phyloP scores from a whole-genome alignment of 2,113 vertebrate species.

The Scalopus aquaticus region DNA sequence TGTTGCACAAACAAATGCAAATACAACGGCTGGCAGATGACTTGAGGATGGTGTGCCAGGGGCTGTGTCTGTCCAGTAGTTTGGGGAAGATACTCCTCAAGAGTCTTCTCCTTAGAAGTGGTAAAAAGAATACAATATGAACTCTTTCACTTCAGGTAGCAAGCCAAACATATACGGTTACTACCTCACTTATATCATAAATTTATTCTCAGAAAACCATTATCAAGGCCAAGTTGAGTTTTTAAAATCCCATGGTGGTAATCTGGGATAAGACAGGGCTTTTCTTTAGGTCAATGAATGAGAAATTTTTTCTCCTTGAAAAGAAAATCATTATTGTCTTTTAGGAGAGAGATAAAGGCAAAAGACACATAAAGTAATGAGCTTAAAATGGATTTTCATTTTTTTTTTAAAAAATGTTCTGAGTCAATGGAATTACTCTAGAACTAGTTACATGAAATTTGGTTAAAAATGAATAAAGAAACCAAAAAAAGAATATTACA shows the following conservation, averaged over 20 bases:
- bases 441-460: conserved; percentile 29
- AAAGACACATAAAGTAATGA: conserved; percentile 56
- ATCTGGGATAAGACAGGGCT: conserved; percentile 63
- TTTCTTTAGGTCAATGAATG: conserved; percentile 28
- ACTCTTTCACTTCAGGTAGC: not conserved
- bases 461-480: conserved; percentile 51
- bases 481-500: not conserved
- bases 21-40: not conserved
- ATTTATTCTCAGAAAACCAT: conserved; percentile 31
- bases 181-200: not conserved
- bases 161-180: not conserved
- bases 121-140: not conserved
- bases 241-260: conserved; percentile 47
- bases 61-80: not conserved
- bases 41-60: not conserved
- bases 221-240: not conserved
- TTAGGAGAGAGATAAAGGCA: conserved; percentile 50
- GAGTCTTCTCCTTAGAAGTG: not conserved
- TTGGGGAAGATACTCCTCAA: not conserved
- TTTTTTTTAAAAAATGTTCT: not conserved
- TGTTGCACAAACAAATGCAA: not conserved
- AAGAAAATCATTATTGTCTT: conserved; percentile 16
- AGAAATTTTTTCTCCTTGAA: conserved; percentile 48
- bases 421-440: not conserved
- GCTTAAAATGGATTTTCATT: conserved; percentile 51